These are phyloP conservation scores for Drosophila paulistorum DNA, from an alignment of 1,140 invertebrate genomes.

Conservation along the genomic window DNA sequence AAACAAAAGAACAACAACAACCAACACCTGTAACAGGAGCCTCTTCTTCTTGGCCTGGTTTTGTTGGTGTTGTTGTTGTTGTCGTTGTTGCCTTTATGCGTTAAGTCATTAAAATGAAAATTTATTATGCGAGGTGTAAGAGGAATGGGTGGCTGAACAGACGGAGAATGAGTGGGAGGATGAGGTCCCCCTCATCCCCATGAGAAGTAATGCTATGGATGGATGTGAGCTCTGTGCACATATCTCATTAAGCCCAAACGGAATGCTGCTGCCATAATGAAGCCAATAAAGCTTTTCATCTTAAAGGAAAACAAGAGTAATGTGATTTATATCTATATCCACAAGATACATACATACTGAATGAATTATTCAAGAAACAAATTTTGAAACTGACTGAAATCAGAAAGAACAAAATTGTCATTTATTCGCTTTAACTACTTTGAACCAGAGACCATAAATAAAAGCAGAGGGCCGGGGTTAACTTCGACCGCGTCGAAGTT, in stretches of 20 bases:
- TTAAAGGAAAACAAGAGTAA: constrained; percentile 49
- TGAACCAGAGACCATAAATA: too few species aligned
- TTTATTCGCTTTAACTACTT: not conserved
- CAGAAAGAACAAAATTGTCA: not conserved
- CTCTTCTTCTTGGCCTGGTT: constrained; percentile 25
- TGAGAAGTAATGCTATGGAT: constrained; percentile 25
- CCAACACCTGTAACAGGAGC: constrained; percentile 67
- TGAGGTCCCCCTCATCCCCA: not conserved
- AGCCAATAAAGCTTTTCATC: constrained; percentile 79
- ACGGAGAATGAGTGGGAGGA: not conserved
- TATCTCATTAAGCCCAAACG: constrained; percentile 67
- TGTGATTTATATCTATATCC: constrained; percentile 77
- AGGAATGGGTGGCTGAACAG: not conserved
- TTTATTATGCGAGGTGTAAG: constrained; percentile 70
- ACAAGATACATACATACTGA: constrained; percentile 44
- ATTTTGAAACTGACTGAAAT: not conserved
- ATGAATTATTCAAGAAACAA: constrained; percentile 39
- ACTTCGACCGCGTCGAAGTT: too few species aligned
- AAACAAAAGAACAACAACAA: constrained; percentile 41
- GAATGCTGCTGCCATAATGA: constrained; percentile 64
- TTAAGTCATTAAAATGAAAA: constrained; percentile 81
- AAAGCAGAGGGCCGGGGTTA: too few species aligned
- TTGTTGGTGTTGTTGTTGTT: constrained; percentile 20
- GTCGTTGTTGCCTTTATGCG: constrained; percentile 73
- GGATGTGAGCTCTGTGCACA: constrained; percentile 53